These are phyloP conservation scores for Neomonachus schauinslandi DNA, from an alignment of 2,113 vertebrate genomes.

Conservation along the genomic window DNA sequence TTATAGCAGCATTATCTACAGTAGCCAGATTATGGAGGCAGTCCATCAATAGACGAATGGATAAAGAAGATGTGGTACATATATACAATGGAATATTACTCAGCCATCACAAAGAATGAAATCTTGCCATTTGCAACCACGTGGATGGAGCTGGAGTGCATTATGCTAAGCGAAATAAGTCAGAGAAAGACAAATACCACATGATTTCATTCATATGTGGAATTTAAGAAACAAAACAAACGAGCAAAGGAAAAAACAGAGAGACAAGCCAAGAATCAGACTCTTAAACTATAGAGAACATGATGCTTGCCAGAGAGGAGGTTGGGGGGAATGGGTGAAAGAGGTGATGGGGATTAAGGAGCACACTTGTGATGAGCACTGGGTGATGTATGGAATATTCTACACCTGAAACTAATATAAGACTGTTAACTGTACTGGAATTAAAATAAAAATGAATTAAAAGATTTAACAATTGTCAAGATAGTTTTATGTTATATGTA, in stretches of 20 bases:
- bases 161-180: neutral
- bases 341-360: neutral
- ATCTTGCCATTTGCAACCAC: neutral
- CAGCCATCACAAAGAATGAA: neutral
- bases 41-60: neutral
- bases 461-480: neutral
- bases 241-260: neutral
- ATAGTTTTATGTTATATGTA: neutral
- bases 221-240: neutral
- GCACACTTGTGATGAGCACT: neutral
- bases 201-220: neutral
- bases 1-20: neutral
- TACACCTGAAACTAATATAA: neutral
- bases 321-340: neutral
- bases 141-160: neutral
- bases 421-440: neutral
- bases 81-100: neutral
- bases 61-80: neutral
- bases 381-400: neutral
- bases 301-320: neutral
- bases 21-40: neutral
- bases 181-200: neutral
- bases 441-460: neutral
- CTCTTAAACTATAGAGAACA: neutral
- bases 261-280: neutral